Evolutionary conservation across 2,113 vertebrate species (phyloP).

Genomic region (Furnarius figulus): DNA sequence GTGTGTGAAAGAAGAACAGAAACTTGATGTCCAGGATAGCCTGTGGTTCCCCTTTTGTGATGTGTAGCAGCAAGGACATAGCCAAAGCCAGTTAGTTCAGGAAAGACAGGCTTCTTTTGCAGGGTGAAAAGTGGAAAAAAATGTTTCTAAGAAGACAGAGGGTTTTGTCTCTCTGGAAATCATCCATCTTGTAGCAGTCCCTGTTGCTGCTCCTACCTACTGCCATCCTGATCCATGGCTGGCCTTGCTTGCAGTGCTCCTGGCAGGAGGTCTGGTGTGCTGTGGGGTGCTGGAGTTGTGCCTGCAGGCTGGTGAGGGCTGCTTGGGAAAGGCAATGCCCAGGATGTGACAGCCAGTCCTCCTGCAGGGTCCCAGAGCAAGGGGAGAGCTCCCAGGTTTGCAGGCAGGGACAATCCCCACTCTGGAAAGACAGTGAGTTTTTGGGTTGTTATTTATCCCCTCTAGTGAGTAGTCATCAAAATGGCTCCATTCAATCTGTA

Average conservation of each 20-base stretch:
- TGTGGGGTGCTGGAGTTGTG: not conserved
- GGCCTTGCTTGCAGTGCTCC: not conserved
- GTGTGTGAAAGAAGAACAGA: not conserved
- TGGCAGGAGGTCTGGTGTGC: not conserved
- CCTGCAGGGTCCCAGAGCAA: not conserved
- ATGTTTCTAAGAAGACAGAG: not conserved
- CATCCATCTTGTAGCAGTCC: not conserved
- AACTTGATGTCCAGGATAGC: not conserved
- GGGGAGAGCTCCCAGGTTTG: not conserved
- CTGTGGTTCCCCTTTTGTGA: not conserved
- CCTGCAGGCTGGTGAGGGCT: not conserved
- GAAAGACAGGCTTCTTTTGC: not conserved
- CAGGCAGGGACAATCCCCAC: not conserved
- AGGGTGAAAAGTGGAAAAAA: not conserved
- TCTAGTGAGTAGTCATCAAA: not conserved
- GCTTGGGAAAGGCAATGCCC: not conserved
- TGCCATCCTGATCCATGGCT: not conserved
- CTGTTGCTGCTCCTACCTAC: not conserved
- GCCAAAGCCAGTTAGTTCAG: not conserved
- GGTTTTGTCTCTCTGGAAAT: not conserved
- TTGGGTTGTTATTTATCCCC: not conserved
- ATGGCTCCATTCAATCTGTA: not conserved
- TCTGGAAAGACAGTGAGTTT: not conserved
- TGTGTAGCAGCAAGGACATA: not conserved
- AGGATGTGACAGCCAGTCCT: not conserved